These are phyloP conservation scores for Cataglyphis hispanica DNA, from an alignment of 1,140 invertebrate species.

Conservation along the genomic window DNA sequence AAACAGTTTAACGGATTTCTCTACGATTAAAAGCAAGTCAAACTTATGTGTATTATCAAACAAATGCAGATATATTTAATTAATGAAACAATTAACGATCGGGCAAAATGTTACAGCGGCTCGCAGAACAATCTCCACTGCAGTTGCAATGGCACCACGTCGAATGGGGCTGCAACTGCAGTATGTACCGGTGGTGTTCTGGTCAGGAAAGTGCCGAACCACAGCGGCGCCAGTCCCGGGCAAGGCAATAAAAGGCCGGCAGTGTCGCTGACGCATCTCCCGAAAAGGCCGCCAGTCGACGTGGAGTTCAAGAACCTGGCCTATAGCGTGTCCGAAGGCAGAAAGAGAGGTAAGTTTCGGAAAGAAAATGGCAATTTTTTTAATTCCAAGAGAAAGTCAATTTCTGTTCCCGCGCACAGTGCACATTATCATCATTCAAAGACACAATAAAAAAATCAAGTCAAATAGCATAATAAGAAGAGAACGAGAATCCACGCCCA, in stretches of 20 bases:
- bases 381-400: constrained; percentile 15
- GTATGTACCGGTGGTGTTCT: constrained; percentile 85
- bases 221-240: constrained; percentile 84
- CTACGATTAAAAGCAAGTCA: neutral
- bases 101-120: constrained; percentile 85
- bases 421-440: neutral
- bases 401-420: neutral
- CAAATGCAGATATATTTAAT: neutral
- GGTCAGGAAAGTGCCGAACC: constrained; percentile 90
- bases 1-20: neutral
- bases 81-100: neutral
- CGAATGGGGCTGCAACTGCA: constrained; percentile 84
- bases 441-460: neutral
- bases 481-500: neutral
- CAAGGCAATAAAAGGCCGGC: constrained; percentile 83
- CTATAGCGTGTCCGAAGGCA: constrained; percentile 94
- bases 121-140: constrained; percentile 89
- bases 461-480: neutral
- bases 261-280: constrained; percentile 91
- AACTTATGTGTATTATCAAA: neutral
- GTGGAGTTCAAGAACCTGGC: constrained; percentile 95
- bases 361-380: neutral
- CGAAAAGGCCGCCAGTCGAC: constrained; percentile 94
- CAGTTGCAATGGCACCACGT: constrained; percentile 88
- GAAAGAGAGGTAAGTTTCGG: constrained; percentile 89